Percentiles rank a stretch among this genome's conserved stretches.
phyloP scores from a whole-genome alignment of 2,888 invertebrate genomes.

The Hydroisotoma schaefferi region DNA sequence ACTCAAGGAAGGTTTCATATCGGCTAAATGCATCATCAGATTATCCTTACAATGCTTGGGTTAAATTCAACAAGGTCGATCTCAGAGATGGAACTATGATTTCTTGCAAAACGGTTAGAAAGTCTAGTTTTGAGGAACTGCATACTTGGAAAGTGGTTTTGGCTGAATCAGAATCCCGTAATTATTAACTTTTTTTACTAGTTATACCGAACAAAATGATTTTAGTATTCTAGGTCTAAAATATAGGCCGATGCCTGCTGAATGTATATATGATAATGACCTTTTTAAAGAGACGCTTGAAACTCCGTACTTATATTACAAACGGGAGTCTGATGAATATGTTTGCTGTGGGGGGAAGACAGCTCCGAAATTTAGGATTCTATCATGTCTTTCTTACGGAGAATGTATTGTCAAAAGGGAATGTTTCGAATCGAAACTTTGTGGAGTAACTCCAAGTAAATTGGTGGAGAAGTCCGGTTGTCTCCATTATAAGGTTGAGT shows the following conservation, averaged over 20 bases:
- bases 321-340: conserved; percentile 23
- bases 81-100: conserved; percentile 28
- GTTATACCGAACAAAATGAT: background rate
- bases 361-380: conserved; percentile 6
- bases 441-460: background rate
- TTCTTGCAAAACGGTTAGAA: conserved; percentile 23
- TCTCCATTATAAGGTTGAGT: conserved; percentile 5
- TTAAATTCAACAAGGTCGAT: conserved; percentile 13
- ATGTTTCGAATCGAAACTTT: background rate
- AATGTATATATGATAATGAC: too few relatives aligned
- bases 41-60: conserved; percentile 25
- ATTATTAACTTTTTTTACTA: conserved; percentile 1
- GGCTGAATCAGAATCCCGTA: conserved; percentile 16
- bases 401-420: background rate
- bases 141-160: conserved; percentile 34
- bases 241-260: background rate
- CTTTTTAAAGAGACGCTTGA: too few relatives aligned
- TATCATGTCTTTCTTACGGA: conserved; percentile 3
- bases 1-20: conserved; percentile 20
- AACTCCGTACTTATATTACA: conserved; percentile 23
- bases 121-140: conserved; percentile 19
- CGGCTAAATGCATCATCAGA: conserved; percentile 21
- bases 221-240: background rate
- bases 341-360: conserved; percentile 21
- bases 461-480: background rate